A percentile compares a stretch with the other conserved stretches of the same genome.
These are phyloP conservation scores for Hydrotaea diabolus DNA, from an alignment of 2,888 invertebrate genomes.

Conservation along the genomic window DNA sequence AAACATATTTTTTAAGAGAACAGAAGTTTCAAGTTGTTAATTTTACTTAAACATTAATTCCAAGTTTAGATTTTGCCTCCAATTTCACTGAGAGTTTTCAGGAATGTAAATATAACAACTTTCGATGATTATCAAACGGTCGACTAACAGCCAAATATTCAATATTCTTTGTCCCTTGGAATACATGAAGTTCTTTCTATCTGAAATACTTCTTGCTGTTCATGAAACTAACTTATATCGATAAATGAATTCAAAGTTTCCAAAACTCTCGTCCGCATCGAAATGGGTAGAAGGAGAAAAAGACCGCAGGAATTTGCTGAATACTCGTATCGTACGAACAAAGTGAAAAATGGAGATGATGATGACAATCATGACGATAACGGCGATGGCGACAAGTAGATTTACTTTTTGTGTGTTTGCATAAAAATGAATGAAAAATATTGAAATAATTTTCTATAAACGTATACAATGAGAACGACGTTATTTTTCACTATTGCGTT, in stretches of 20 bases:
- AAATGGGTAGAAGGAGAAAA: background rate
- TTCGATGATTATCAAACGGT: too few species aligned
- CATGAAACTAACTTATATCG: conserved; percentile 42
- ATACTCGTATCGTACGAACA: too few species aligned
- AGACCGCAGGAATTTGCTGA: background rate
- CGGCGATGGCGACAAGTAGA: conserved; percentile 1
- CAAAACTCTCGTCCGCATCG: background rate
- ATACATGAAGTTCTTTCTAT: too few species aligned
- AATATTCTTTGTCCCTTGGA: too few species aligned
- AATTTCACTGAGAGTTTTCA: too few species aligned
- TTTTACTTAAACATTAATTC: too few species aligned
- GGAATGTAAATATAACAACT: too few species aligned
- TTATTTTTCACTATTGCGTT: conserved; percentile 14
- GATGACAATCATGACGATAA: background rate
- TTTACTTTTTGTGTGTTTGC: conserved; percentile 3
- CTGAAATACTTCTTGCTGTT: too few species aligned
- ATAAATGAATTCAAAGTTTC: conserved; percentile 37
- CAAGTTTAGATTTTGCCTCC: too few species aligned
- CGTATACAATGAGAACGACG: conserved; percentile 9
- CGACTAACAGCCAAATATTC: too few species aligned
- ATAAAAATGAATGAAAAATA: conserved; percentile 25
- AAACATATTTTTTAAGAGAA: too few species aligned
- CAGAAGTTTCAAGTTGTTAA: too few species aligned
- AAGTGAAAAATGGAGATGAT: background rate
- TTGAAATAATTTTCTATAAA: conserved; percentile 23